Evolutionary conservation across 2,888 invertebrate genomes (phyloP), one percentile per base, ranked within the genome.

Genomic region (Eilema depressum): DNA sequence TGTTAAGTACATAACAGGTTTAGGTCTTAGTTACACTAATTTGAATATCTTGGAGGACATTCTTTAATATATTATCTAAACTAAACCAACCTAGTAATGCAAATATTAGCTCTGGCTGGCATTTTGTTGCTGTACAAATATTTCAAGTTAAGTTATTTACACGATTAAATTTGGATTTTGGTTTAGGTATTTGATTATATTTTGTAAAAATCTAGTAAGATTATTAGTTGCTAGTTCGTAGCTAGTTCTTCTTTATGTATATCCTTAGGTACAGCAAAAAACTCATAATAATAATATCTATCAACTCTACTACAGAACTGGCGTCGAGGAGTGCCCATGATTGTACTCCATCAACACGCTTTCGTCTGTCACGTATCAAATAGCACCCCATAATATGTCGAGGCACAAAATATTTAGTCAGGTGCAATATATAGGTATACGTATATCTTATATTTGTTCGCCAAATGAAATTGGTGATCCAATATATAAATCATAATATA

Each of bases 1-100:
- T 28, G 28, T 17, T 53, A 57, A 63, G 26, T 14, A 63, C 23
- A 37, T 37, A 12, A 11, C 37, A 20, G 25, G 25, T 20, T 37
- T 37, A 26, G 23, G 23, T 25, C 4, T 33, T 59, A 66, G 56
- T 28, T n/a, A 53, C 67, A 61, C 26, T 66, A 65, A 79, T 79
- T 79, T 80, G 57, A 81, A 79, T 79, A 71, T 30, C 56, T 33
- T 69, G 66, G 62, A 78, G 74, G 74, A 68, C 76, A 70, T 71
- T 71, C 60, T 59, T 69, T n/a, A 26, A 56, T 59, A 28, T 64
- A 28, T 59, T 37, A 59, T 25, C 41, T 61, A 61, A 37, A 37
- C 14, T 41, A 41, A 66, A n/a, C 66, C 67, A 60, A 79, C 10
- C 41, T 23, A 28, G 14, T 28, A 53, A 14, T 23, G 30, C 53